Evolutionary conservation across 2,888 invertebrate species (phyloP), one percentile per base, ranked within the genome.

Genomic region (Heliconius hortense): DNA sequence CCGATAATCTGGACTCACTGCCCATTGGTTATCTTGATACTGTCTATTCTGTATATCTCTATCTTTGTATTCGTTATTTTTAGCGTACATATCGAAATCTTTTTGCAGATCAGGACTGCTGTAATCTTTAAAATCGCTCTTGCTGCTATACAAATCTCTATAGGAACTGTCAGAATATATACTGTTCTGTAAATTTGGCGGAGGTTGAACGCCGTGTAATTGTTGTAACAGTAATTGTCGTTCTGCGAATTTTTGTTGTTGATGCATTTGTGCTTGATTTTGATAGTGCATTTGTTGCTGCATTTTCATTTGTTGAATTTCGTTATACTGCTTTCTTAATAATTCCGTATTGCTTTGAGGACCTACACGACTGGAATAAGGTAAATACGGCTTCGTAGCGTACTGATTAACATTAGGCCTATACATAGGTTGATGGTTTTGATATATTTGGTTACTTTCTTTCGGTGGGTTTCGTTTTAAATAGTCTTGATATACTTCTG

Each of bases 261-360:
- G 95, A 80, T 95, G 95, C 89, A 95, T 94, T 81, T 94, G 93
- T 35, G 95, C 95, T 83, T 95, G 95, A 81, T 94, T 95, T 80
- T 95, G 95, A 79, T 95, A 95, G 80, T 95, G 95, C 83, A 95
- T 86, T 84, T 95, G 95, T 60, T 95, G 95, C 81, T 95, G 95
- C 80, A 95, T 85, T 86, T 95, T 95, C 90, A 95, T 95, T 85
- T 95, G 95, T 82, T 95, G 95, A 80, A 95, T 89, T 86, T 95
- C 95, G 81, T 95, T 95, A 79, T 95, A 95, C 82, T 95, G 95
- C 80, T 94, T 91, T 80, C 95, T 91, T 81, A 95, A 85, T 80
- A 95, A 81, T 80, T 95, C 95, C 66, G 95, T 95, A 80, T 95
- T 95, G 84, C 95, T 95, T 77, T 93, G 92, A 35, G 93, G 89